Base-by-base conservation (phyloP, 2,888 invertebrate genomes). In the Ceramica pisi region DNA sequence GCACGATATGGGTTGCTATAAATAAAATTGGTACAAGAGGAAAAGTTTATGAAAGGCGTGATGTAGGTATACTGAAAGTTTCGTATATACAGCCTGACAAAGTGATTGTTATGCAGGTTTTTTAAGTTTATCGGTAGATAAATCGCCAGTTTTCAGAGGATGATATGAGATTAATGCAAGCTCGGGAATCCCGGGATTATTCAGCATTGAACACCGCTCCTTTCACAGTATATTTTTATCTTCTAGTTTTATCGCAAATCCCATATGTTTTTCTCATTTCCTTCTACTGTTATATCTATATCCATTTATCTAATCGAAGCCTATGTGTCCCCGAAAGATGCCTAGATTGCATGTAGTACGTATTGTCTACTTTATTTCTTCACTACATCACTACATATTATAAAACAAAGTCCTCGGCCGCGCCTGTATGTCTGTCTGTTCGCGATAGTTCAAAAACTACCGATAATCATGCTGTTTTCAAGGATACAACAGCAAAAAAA, bases 21-120 rank as follows among this genome's bases (percentile, higher is more conserved):
- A 53, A 67, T 70, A 64, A 63, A 68, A 72, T 73, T 71, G 62
- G 44, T 59, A 71, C 26, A 72, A 59, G 23, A 55, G 64, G 38
- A 61, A 66, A 78, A 73, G 57, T 73, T 81, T 68, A 14, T 51
- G 68, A 67, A 66, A 71, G 62, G 41, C 31, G 44, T 76, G 66
- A 78, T 68, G 61, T n/a, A n/a, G n/a, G n/a, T 75, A 70, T 60
- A 41, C 57, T 57, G 23, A 21, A 74, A 81, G 48, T 79, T 71
- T 65, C 35, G 10, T 46, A 46, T 10, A 65, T 63, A 41, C 53
- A 67, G 44, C 38, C 16, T 56, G 38, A 56, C 46, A 64, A 64
- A 75, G 60, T 50, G 50, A 44, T 71, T 53, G 61, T 56, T 67
- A 19, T 62, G 51, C 16, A 41, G n/a, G 38, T 23, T 70, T 74